Base-by-base conservation (phyloP, 1,140 invertebrate genomes). In the Tribolium madens region DNA sequence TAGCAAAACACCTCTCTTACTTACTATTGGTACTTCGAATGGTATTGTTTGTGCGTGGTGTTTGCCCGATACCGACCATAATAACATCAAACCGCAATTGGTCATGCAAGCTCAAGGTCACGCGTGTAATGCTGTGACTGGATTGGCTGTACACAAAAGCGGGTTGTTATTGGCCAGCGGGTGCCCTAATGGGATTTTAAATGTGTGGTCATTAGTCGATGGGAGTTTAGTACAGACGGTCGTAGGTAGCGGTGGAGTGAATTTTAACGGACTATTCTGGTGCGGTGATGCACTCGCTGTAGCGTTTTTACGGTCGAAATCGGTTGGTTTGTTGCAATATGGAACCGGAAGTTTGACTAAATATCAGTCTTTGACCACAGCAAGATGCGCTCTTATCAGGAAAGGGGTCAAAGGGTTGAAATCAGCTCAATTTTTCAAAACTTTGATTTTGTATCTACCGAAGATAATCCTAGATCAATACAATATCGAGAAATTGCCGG, bases 181-280 rank as follows among this genome's bases (percentile, higher is more conserved):
- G 5, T 87, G 86, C 80, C 84, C 85, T 7, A 89, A 87, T 80
- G 90, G 90, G 7, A 86, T 91, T 79, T 83, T 92, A 2, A 92
- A 92, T 81, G 87, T 92, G 15, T 92, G 91, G 91, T 90, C 89
- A 1, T 82, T 92, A 0, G 85, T 88, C 84, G 88, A 91, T 84
- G 90, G 89, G 0, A 88, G 86, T 71, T 82, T 92, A 12, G 83
- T 91, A 1, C 88, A 91, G 76, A 91, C 90, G 1, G 81, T 88
- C 60, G 88, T 88, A 48, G 90, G 90, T 3, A 86, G 82, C 52
- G 91, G 90, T 10, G 87, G 87, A 1, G 86, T 91, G 0, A 86
- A 87, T 46, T 82, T 85, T 53, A 80, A 82, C 48, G 85, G 84
- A 0, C 73, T 91, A 0, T 77, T 79, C 17, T 92, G 91, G 91